Evolutionary conservation across 1,140 invertebrate species (phyloP).

Genomic region (Cherax quadricarinatus): DNA sequence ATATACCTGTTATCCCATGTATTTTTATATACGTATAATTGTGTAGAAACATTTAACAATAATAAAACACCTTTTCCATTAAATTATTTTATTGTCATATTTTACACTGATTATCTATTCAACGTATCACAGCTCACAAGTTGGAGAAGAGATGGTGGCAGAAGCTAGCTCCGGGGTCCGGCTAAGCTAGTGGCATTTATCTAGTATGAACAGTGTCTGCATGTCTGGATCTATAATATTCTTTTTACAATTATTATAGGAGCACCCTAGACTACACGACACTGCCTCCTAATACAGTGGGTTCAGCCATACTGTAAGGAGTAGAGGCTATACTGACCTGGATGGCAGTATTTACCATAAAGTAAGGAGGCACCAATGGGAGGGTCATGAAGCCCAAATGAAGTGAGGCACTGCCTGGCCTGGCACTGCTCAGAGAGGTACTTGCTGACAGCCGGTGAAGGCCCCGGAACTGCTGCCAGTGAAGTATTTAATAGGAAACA

Average conservation of each 20-base stretch:
- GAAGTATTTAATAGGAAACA: constrained; percentile 50
- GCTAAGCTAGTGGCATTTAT: constrained; percentile 42
- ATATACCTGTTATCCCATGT: too few relatives aligned
- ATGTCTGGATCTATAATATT: constrained; percentile 31
- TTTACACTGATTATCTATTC: constrained; percentile 71
- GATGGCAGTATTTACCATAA: constrained; percentile 20
- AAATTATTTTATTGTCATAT: constrained; percentile 68
- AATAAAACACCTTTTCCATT: constrained; percentile 32
- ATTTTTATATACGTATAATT: too few relatives aligned
- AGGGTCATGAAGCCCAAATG: constrained; percentile 29
- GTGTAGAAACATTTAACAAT: background rate
- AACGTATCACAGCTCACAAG: constrained; percentile 71
- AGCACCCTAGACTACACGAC: constrained; percentile 5
- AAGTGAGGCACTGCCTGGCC: constrained; percentile 19
- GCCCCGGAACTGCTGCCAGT: constrained; percentile 54
- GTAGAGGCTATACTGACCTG: constrained; percentile 27
- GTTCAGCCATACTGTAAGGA: constrained; percentile 1
- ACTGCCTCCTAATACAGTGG: background rate
- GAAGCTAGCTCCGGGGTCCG: constrained; percentile 42
- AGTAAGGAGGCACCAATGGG: constrained; percentile 28
- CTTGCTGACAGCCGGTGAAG: constrained; percentile 39
- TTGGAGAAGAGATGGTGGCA: constrained; percentile 65
- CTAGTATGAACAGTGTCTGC: constrained; percentile 36
- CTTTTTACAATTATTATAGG: constrained; percentile 20
- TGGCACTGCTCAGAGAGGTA: constrained; percentile 18